Evolutionary conservation across 2,113 vertebrate genomes (phyloP).

Genomic region (Vidua chalybeata): DNA sequence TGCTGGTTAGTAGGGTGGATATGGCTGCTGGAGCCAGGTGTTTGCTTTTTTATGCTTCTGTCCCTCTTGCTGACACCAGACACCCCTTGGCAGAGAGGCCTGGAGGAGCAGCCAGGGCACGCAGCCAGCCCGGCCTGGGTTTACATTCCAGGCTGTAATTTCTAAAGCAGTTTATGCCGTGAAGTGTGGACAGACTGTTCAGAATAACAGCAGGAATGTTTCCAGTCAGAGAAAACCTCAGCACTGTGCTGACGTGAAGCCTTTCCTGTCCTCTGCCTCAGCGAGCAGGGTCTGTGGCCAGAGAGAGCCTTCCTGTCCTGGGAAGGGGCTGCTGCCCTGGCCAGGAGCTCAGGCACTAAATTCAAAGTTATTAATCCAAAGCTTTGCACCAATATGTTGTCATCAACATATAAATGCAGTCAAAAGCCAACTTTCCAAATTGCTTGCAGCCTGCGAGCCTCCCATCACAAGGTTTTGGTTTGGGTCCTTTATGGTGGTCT

Average conservation of each 20-base stretch:
- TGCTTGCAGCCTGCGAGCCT: neutral
- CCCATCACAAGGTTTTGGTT: neutral
- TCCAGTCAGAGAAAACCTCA: conserved; percentile 15
- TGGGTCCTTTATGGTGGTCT: neutral
- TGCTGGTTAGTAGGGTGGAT: neutral
- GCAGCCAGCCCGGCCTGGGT: conserved; percentile 7
- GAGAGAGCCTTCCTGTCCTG: neutral
- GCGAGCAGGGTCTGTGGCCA: fast-evolving
- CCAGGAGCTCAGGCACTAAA: neutral
- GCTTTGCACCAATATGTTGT: neutral
- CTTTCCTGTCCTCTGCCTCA: neutral
- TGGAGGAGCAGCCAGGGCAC: conserved; percentile 8
- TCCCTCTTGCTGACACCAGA: neutral
- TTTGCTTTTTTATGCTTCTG: neutral
- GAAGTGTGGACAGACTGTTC: conserved; percentile 53
- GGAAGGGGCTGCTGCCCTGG: neutral
- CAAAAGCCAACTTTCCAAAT: neutral
- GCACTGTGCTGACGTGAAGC: neutral
- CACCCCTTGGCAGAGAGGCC: conserved; percentile 10
- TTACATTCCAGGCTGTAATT: conserved; percentile 53
- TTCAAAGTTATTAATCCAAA: neutral
- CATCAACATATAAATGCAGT: neutral
- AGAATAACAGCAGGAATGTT: conserved; percentile 38
- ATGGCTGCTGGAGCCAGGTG: neutral
- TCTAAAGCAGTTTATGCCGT: conserved; percentile 15